phyloP scores from a whole-genome alignment of 2,888 invertebrate genomes.

The Cheiracanthium punctorium region DNA sequence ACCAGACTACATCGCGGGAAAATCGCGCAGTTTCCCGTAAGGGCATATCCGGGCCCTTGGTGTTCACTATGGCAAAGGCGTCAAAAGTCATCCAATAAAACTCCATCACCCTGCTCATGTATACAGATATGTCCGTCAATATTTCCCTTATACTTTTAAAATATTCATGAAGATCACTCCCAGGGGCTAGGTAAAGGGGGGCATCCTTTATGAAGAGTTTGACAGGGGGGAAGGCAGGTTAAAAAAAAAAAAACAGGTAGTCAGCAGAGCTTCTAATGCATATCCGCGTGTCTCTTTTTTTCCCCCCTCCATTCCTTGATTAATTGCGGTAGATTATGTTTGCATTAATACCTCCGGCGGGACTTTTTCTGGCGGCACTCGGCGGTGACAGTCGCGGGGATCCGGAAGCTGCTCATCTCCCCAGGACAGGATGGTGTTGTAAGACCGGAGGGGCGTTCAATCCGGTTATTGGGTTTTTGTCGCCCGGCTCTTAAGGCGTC shows the following conservation, averaged over 20 bases:
- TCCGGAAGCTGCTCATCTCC: not conserved
- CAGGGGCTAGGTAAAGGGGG: too few species aligned
- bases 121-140: too few species aligned
- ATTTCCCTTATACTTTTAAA: too few species aligned
- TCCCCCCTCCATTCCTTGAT: not conserved
- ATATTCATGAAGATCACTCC: too few species aligned
- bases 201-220: too few species aligned
- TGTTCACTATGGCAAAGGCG: too few species aligned
- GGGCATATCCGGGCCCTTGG: too few species aligned
- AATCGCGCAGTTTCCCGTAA: too few species aligned
- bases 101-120: too few species aligned
- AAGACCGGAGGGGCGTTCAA: not conserved
- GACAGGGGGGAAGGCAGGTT: too few species aligned
- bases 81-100: too few species aligned
- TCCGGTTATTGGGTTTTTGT: constrained; percentile 3
- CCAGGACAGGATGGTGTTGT: not conserved
- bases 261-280: not conserved
- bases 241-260: not conserved
- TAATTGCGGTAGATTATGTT: not conserved
- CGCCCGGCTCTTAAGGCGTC: not conserved
- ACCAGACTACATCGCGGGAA: too few species aligned
- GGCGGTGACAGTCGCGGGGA: not conserved
- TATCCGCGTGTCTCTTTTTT: not conserved
- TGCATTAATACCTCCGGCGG: constrained; percentile 3
- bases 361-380: not conserved